Evolutionary conservation across 2,888 invertebrate species (phyloP), one percentile per base, ranked within the genome.

Genomic region (Erebia epiphron): DNA sequence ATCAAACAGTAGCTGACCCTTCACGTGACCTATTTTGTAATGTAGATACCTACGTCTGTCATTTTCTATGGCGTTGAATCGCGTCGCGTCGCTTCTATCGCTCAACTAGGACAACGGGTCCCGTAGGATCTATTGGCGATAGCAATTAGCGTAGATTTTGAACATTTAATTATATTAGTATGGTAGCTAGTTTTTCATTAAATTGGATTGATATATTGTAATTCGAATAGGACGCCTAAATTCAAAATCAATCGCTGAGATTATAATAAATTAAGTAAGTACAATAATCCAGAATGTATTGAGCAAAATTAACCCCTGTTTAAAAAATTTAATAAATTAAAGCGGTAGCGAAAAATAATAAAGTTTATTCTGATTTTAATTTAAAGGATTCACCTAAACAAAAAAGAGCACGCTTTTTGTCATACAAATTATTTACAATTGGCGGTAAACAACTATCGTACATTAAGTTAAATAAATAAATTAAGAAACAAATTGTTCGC

Each of bases 391-490:
- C 41, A 26, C n/a, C n/a, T 50, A 16, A 16, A 14, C 10, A 26
- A 14, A 16, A 62, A 21, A 50, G 18, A 49, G n/a, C 26, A 63
- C 46, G 62, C 49, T 26, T 63, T 54, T 35, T 64, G 18, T 56
- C 8, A 13, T 43, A 52, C 21, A 66, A 56, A 18, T 66, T 62
- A 62, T 62, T 18, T 62, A 60, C 26, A 57, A 46, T 49, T 62
- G 49, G 62, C 49, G 21, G 49, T 49, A 49, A 61, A 61, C 21
- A 62, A 62, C 46, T 52, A 52, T n/a, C 35, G 9, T 41, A 35
- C 7, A 2, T 16, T 16, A 56, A 54, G 26, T 18, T 56, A 56
- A 56, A 56, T 66, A 64, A 64, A 64, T 65, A 65, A 56, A 56
- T 56, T 43, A 66, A 5, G 10, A 13, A 65, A 35, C 11, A 26